Conservation (phyloP, 2,888 invertebrate species). For the Halictus quadricinctus region DNA sequence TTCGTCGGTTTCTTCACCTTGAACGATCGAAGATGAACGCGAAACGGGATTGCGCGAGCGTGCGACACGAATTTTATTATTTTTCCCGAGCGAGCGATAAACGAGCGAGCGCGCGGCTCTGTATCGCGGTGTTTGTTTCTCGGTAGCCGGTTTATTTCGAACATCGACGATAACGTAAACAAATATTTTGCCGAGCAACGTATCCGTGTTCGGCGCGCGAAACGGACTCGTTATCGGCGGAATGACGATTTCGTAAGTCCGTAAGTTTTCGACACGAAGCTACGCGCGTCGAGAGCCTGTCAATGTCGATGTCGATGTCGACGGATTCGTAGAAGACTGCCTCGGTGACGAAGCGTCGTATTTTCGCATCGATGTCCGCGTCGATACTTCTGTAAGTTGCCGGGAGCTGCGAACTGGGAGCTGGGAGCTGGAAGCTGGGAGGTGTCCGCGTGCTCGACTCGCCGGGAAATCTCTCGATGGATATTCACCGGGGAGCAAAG, state of each 20-base stretch:
- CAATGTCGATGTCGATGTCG: background rate
- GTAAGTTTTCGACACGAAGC: background rate
- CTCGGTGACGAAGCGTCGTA: constrained; percentile 6
- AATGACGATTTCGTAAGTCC: constrained; percentile 20
- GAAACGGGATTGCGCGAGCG: background rate
- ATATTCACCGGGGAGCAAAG: constrained; percentile 67
- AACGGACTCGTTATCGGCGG: background rate
- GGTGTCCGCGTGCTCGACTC: constrained; percentile 11
- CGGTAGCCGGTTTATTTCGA: constrained; percentile 14
- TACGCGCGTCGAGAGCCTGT: background rate
- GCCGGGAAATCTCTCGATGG: constrained; percentile 48
- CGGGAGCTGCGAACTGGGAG: background rate
- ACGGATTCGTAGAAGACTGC: background rate
- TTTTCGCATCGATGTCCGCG: constrained; percentile 5
- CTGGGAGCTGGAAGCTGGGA: background rate
- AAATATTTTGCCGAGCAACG: background rate
- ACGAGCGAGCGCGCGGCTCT: background rate
- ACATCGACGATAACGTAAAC: constrained; percentile 8
- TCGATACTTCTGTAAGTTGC: constrained; percentile 6
- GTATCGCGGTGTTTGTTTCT: constrained; percentile 23
- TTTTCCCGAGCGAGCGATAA: background rate
- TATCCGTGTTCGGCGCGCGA: constrained; percentile 6
- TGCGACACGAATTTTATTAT: background rate
- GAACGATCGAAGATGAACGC: background rate
- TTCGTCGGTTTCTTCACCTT: background rate